Base-by-base conservation (phyloP, 2,113 vertebrate species). In the Nymphicus hollandicus region DNA sequence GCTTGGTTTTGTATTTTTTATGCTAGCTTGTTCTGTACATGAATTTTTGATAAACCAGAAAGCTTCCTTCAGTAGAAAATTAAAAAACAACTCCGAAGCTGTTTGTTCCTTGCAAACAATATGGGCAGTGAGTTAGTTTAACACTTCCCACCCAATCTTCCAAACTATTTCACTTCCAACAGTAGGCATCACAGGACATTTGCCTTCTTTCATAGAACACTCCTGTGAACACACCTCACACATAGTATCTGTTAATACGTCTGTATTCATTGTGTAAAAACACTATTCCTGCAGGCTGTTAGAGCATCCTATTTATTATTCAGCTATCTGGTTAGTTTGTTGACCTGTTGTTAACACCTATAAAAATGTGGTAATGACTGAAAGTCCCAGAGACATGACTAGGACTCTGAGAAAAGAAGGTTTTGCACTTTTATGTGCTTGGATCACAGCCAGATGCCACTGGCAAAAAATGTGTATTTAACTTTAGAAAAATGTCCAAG, bases 301-400 rank as follows among this genome's bases (percentile, higher is more conserved):
- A 81, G 52, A 89, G 37, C 33, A 81, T 88, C 17, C 43, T 83
- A 50, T 9, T 83, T 90, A 37, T 66, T 73, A 94, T 93, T 96
- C 88, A 78, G n/a, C n/a, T 90, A 81, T 43, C 58, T 93, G 35
- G n/a, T 83, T 86, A 58, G 25, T 80, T 86, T 70, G n/a, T 66
- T 39, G 50, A 24, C 46, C 50, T 92, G 60, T 65, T 94, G 63
- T 88, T 93, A 94, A 71, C 55, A 83, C 90, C 72, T 86, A 90
- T 81, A 86, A 90, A 96, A 94, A 74, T 78, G 72, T 91, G 86
- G 86, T 90, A 90, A 78, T 84, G 50, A 81, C 72, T 92, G 71
- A 93, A 90, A 93, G 49, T 50, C 49, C 28, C 19, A 73, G 41
- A 91, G n/a, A 74, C 28, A 55, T 43, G 47, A 63, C 68, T 72